Evolutionary conservation across 2,888 invertebrate genomes (phyloP).

Genomic region (Abrostola tripartita): DNA sequence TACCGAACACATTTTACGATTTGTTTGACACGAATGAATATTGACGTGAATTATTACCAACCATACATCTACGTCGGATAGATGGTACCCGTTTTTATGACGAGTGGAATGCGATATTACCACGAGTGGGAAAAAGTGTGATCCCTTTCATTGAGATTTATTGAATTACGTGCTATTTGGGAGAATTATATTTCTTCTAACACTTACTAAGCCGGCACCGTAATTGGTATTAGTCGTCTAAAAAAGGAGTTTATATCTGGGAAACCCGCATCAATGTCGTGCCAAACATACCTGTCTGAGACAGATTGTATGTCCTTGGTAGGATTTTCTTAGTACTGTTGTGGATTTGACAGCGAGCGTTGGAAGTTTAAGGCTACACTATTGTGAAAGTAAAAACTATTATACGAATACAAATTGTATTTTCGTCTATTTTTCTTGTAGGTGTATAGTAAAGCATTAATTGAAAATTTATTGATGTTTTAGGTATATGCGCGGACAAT

Average conservation of each 20-base stretch:
- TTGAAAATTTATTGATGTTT: too few species aligned
- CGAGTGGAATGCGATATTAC: slow-evolving; percentile 71
- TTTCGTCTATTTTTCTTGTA: too few species aligned
- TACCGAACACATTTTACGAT: slow-evolving; percentile 72
- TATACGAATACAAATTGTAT: slow-evolving; percentile 3
- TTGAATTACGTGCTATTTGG: slow-evolving; percentile 63
- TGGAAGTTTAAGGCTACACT: slow-evolving; percentile 26
- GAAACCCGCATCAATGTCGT: slow-evolving; percentile 61
- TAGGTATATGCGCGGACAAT: too few species aligned
- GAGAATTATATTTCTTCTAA: slow-evolving; percentile 24
- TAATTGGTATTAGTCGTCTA: slow-evolving; percentile 48
- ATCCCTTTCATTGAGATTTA: slow-evolving; percentile 73
- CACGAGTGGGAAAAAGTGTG: slow-evolving; percentile 70
- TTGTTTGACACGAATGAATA: slow-evolving; percentile 78
- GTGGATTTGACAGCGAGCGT: slow-evolving; percentile 38
- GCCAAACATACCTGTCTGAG: slow-evolving; percentile 49
- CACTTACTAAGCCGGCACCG: slow-evolving; percentile 15
- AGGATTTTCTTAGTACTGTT: slow-evolving; percentile 45
- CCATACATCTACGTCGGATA: slow-evolving; percentile 69
- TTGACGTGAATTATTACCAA: slow-evolving; percentile 75
- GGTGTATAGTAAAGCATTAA: too few species aligned
- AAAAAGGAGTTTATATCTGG: slow-evolving; percentile 51
- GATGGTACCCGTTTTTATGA: slow-evolving; percentile 76
- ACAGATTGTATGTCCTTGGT: slow-evolving; percentile 48
- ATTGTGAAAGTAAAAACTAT: slow-evolving; percentile 2